Percentiles rank a stretch among this genome's conserved stretches.
Conservation (phyloP, 2,797 vertebrate genomes). For the Propithecus perrieri region DNA sequence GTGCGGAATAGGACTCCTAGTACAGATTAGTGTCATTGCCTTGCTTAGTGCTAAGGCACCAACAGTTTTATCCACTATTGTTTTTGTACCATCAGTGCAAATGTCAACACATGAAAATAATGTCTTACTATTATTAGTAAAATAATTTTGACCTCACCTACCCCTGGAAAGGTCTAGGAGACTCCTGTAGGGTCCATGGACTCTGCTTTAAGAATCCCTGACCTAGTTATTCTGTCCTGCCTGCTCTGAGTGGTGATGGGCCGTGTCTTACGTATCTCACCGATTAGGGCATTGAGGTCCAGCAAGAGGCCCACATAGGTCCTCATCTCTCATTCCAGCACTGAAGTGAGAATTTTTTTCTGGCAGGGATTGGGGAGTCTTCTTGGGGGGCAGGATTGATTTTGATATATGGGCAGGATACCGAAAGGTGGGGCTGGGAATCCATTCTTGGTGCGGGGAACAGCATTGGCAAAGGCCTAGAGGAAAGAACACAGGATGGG, state of each 20-base stretch:
- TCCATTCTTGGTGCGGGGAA: not conserved
- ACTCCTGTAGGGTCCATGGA: not conserved
- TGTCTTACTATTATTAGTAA: not conserved
- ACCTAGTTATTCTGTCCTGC: not conserved
- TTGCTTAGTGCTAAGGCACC: not conserved
- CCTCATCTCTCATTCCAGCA: slow-evolving; percentile 31
- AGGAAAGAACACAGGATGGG: not conserved
- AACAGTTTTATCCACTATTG: not conserved
- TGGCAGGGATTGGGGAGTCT: not conserved
- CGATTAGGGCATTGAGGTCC: not conserved
- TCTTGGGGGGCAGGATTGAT: slow-evolving; percentile 27
- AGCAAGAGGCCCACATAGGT: not conserved
- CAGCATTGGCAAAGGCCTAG: not conserved
- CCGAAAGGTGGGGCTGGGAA: not conserved
- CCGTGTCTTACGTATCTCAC: not conserved
- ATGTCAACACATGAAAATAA: not conserved
- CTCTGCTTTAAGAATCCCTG: not conserved
- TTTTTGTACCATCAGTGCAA: not conserved
- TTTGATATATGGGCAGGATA: not conserved
- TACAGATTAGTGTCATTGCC: not conserved
- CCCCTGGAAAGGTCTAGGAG: not conserved
- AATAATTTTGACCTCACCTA: not conserved
- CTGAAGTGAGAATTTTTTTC: not conserved
- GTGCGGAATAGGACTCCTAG: not conserved
- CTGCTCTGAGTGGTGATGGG: not conserved